phyloP scores from a whole-genome alignment of 1,140 invertebrate genomes.

The Drosophila littoralis region DNA sequence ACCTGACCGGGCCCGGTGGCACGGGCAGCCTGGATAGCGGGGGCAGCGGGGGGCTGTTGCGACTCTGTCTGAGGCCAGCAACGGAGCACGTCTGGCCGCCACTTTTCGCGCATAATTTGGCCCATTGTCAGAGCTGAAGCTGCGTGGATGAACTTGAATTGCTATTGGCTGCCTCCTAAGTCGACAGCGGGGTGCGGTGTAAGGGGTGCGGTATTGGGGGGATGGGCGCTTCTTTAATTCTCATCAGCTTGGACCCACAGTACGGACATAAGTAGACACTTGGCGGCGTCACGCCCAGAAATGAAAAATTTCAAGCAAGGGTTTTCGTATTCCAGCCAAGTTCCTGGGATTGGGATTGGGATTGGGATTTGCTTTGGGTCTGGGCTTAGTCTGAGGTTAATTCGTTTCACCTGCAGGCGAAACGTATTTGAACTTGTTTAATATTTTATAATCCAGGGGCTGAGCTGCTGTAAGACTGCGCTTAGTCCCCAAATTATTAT shows the following conservation, averaged over 20 bases:
- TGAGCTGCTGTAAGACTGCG: constrained; percentile 30
- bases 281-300: constrained; percentile 67
- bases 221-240: constrained; percentile 54
- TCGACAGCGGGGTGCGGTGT: not conserved
- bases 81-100: constrained; percentile 55
- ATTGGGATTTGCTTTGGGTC: no score
- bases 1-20: constrained; percentile 3
- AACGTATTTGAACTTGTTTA: constrained; percentile 29
- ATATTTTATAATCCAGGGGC: constrained; percentile 34
- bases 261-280: constrained; percentile 51
- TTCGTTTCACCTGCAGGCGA: constrained; percentile 54
- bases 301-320: constrained; percentile 9
- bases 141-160: constrained; percentile 21
- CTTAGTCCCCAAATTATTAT: constrained; percentile 39
- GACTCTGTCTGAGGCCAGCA: no score
- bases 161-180: constrained; percentile 9
- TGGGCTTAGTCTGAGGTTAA: constrained; percentile 23
- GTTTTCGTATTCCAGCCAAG: not conserved
- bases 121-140: constrained; percentile 58
- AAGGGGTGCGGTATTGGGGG: not conserved
- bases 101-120: constrained; percentile 80
- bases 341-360: no score
- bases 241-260: constrained; percentile 68
- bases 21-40: no score
- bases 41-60: not conserved